Base-by-base conservation (phyloP, 2,113 vertebrate genomes). In the Macaca fascicularis region DNA sequence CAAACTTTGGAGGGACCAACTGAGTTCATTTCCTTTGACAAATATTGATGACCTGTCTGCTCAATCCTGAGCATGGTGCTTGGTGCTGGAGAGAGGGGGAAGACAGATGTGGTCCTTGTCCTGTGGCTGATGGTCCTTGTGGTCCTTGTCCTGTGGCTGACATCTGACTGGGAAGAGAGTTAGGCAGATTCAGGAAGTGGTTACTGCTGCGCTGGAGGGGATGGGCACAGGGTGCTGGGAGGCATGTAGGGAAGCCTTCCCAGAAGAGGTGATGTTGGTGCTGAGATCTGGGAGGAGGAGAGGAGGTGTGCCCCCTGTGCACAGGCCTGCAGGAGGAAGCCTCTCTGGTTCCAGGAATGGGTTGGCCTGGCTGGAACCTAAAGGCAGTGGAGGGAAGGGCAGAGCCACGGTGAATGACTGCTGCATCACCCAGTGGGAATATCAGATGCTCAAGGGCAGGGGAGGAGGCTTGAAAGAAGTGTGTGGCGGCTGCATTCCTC, bases 231-330 rank as follows among this genome's bases (percentile, higher is more conserved):
- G 78, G 40, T 59, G 5, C 87, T 2, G 1, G 55, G 30, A 25
- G 8, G 11, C 4, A 0, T 17, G 55, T 16, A 27, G 55, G 52
- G 75, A 81, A 19, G 38, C 25, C n/a, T 12, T 50, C 81, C 45
- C 9, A 3, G 93, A 23, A 67, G 82, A 78, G 70, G 22, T 25
- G 52, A 13, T 27, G 12, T 89, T 35, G 13, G 48, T 25, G 35
- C 9, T 27, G 48, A 67, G 74, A 10, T 32, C 22, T 4, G 8
- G 4, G 61, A 5, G 35, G 38, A 6, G 59, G 64, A 59, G 55
- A 30, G 85, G 45, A 2, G 0, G 3, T n/a, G 9, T 0, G 1
- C 13, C 30, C 59, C 12, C 13, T 19, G 7, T 6, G 70, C 50
- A 38, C 3, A 79, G 83, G 72, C 52, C 22, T 20, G 84, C 23